These are phyloP conservation scores for Aspidiotus destructor DNA, from an alignment of 2,888 invertebrate species.

Conservation along the genomic window DNA sequence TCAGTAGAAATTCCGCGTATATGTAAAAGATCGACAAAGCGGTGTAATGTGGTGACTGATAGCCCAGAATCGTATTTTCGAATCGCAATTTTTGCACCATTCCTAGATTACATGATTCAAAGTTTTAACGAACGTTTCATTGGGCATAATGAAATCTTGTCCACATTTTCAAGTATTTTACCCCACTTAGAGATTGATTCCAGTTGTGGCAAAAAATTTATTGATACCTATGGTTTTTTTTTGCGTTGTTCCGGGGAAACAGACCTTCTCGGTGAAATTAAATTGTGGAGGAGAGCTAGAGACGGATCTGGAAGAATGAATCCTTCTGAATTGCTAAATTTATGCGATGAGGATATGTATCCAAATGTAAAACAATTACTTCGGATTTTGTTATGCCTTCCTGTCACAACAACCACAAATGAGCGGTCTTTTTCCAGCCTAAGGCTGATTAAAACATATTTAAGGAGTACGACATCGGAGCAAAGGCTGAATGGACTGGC, in stretches of 20 bases:
- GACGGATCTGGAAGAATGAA: no score
- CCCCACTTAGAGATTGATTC: not conserved
- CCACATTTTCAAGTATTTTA: not conserved
- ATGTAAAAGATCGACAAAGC: not conserved
- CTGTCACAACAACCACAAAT: no score
- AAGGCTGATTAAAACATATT: no score
- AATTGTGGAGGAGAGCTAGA: slow-evolving; percentile 7
- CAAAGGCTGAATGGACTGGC: no score
- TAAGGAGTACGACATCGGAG: no score
- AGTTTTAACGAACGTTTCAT: not conserved
- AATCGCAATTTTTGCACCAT: not conserved
- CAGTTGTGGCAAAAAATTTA: not conserved
- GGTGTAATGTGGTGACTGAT: not conserved
- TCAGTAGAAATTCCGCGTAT: not conserved
- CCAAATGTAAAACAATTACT: no score
- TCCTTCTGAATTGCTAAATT: no score
- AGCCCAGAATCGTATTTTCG: not conserved
- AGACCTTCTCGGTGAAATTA: not conserved
- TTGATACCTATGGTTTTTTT: not conserved
- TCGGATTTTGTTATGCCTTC: no score
- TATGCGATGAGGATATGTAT: no score
- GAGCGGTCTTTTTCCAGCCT: no score
- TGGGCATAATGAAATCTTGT: not conserved
- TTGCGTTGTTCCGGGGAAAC: not conserved
- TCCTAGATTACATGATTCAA: not conserved